Conservation (phyloP, 2,113 vertebrate genomes). For the Mus spicilegus region DNA sequence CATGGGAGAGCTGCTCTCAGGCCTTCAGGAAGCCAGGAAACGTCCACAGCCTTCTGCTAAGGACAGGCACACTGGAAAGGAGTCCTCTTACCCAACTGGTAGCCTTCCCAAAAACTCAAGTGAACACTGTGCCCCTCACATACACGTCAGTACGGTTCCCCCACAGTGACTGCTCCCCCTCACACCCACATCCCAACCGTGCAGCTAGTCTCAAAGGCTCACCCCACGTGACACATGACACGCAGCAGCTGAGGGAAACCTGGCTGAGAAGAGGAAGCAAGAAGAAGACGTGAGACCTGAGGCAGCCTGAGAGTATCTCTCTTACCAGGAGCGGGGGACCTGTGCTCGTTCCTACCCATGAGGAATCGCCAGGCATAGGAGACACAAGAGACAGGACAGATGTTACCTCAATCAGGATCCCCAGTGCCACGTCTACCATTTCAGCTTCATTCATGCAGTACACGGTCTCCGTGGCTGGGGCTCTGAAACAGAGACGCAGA, state of each 20-base stretch:
- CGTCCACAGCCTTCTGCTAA: neutral
- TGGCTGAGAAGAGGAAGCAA: neutral
- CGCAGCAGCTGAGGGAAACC: too few species aligned
- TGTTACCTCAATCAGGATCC: conserved; percentile 84
- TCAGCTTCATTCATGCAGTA: conserved; percentile 88
- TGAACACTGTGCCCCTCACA: neutral
- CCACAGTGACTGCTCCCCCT: neutral
- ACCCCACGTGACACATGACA: accelerated
- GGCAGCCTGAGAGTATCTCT: accelerated
- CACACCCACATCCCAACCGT: neutral
- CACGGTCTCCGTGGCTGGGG: conserved; percentile 46
- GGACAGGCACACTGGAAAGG: neutral
- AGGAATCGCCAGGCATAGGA: neutral
- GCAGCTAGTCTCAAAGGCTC: neutral
- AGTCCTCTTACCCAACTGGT: neutral
- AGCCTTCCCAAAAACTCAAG: neutral
- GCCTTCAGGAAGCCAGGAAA: neutral
- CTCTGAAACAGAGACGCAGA: neutral
- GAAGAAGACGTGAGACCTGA: accelerated
- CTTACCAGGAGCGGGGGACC: neutral
- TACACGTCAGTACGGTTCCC: neutral
- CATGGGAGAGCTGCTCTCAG: accelerated
- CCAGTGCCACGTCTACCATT: conserved; percentile 83
- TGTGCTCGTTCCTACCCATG: neutral
- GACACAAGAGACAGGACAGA: neutral